Base-by-base conservation (phyloP, 1,140 invertebrate genomes). In the Trinorchestia longiramus region DNA sequence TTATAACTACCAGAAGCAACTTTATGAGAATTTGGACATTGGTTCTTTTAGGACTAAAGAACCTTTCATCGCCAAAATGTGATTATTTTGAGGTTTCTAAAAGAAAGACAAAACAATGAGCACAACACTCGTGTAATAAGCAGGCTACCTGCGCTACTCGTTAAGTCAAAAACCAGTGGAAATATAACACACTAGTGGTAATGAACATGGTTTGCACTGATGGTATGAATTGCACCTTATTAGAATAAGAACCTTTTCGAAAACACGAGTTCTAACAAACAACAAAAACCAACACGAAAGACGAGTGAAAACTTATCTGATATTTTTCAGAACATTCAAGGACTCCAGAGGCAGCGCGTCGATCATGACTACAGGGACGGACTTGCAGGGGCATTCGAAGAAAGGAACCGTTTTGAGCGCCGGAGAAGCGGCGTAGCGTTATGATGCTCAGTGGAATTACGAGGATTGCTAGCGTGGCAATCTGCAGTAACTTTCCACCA, bases 401-500 rank as follows among this genome's bases (percentile, higher is more conserved):
- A 36, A 28, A 15, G 62, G 11, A 77, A 1, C 62, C 1, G 62
- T 77, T 36, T 15, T 36, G 62, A 53, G 62, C 11, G 62, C 62
- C 62, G 28, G 11, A 77, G 62, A 53, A 77, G 62, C 62, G 28
- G 62, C 62, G 88, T 42, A 28, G 4, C 11, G 28, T 43, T 90
- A 43, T 90, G 43, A 41, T 41, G 36, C 88, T 41, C 43, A 90
- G 43, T 43, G 44, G 43, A 94, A 94, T 47, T 44, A 94, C 92
- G 43, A 94, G 41, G 92, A 43, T 44, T 44, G 88, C 88, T 44
- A 77, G 88, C 44, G 40, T 43, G 43, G 19, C 92, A 94, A 94
- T 94, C 92, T 94, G 92, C 92, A 94, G 92, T 94, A 94, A 94
- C 43, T 94, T 94, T 43, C 92, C 43, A 44, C 92, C 43, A 94